phyloP scores from a whole-genome alignment of 2,888 invertebrate genomes.

The Labia minor region DNA sequence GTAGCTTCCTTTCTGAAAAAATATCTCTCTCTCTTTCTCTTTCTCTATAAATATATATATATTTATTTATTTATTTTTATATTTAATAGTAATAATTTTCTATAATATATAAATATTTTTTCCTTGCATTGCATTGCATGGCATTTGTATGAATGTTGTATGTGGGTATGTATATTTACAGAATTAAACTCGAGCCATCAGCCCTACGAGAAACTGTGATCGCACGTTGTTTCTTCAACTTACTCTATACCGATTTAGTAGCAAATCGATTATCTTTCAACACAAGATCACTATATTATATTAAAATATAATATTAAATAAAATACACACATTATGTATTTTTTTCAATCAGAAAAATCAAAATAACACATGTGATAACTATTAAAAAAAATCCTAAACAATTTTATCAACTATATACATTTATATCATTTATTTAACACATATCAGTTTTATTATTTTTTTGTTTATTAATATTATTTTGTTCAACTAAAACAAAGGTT shows the following conservation, averaged over 20 bases:
- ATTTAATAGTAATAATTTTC: background rate
- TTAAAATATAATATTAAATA: background rate
- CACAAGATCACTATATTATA: background rate
- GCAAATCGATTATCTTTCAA: background rate
- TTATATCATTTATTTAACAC: too few species aligned
- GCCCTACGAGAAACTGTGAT: constrained; percentile 87
- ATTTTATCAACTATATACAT: too few species aligned
- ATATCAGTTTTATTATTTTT: too few species aligned
- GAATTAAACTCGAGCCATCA: constrained; percentile 74
- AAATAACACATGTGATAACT: too few species aligned
- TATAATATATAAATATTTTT: background rate
- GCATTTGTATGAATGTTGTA: constrained; percentile 16
- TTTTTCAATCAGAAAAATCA: too few species aligned
- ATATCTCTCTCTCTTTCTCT: too few species aligned
- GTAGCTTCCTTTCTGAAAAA: background rate
- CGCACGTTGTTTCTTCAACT: constrained; percentile 29
- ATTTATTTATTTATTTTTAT: too few species aligned
- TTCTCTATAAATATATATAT: too few species aligned
- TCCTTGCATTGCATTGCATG: constrained; percentile 14
- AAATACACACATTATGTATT: background rate
- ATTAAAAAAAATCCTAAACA: too few species aligned
- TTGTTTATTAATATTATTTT: too few species aligned
- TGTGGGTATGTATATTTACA: constrained; percentile 45
- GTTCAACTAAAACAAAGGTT: too few species aligned
- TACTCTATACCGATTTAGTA: background rate